These are phyloP conservation scores for Heliothis subflexa DNA, from an alignment of 1,140 invertebrate genomes.

Conservation along the genomic window DNA sequence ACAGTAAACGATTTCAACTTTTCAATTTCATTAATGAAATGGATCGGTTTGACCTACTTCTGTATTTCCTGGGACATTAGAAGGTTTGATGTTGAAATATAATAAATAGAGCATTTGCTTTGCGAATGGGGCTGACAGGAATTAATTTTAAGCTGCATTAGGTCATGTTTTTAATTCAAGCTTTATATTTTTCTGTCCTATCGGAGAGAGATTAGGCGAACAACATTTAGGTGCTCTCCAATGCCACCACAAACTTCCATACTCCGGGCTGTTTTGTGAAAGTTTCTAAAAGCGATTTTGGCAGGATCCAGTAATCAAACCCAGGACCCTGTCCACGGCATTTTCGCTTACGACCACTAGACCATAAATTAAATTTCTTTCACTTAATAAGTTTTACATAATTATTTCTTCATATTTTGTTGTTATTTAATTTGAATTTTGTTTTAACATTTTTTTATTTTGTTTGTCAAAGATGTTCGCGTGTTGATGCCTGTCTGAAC, in stretches of 20 bases:
- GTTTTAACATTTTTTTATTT: conserved; percentile 4
- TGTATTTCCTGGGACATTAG: not conserved
- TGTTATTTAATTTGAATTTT: not conserved
- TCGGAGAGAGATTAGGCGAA: no score
- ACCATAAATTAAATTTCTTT: no score
- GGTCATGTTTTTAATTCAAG: no score
- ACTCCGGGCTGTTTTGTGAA: no score
- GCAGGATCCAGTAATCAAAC: no score
- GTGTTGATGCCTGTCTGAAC: conserved; percentile 23
- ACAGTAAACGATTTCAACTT: conserved; percentile 7
- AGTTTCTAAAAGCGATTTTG: no score
- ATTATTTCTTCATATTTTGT: not conserved
- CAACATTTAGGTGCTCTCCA: no score
- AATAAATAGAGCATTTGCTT: not conserved
- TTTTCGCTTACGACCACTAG: no score
- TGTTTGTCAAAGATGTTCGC: conserved; percentile 29
- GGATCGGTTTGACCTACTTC: conserved; percentile 8
- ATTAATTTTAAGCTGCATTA: no score
- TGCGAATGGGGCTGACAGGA: not conserved
- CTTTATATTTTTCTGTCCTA: no score
- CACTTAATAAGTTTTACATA: not conserved
- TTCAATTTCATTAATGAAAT: not conserved
- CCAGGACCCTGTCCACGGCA: no score
- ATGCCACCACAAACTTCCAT: no score
- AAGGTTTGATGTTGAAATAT: not conserved